Evolutionary conservation across 2,113 vertebrate species (phyloP).

Genomic region (Ardeotis arabs): DNA sequence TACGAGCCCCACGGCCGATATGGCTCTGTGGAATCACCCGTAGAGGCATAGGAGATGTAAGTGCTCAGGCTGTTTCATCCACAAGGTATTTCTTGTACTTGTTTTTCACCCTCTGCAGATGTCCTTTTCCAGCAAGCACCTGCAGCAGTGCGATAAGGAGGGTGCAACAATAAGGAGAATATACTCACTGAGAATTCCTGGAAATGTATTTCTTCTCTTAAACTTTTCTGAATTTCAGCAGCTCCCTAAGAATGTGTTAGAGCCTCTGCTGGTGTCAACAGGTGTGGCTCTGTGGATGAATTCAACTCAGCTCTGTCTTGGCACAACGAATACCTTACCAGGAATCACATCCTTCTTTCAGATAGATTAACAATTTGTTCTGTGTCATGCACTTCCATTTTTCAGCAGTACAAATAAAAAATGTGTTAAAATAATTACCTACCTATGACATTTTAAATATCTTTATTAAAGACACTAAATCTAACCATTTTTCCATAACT

Average conservation of each 20-base stretch:
- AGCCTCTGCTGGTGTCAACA: background rate
- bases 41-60: accelerated
- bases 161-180: background rate
- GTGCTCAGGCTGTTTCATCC: background rate
- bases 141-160: background rate
- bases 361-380: background rate
- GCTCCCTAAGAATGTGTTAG: background rate
- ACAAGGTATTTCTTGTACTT: background rate
- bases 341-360: background rate
- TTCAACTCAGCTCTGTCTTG: background rate
- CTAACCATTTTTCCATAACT: background rate
- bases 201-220: background rate
- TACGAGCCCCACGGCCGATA: background rate
- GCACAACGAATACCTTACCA: background rate
- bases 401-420: background rate
- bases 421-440: background rate
- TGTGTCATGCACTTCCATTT: background rate
- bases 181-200: accelerated
- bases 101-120: background rate
- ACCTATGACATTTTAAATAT: background rate
- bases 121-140: background rate
- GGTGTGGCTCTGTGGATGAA: background rate
- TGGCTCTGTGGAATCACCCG: accelerated
- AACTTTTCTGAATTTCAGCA: background rate
- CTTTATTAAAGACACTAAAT: background rate